Conservation (phyloP, 2,888 invertebrate genomes). For the Steinernema carpocapsae region DNA sequence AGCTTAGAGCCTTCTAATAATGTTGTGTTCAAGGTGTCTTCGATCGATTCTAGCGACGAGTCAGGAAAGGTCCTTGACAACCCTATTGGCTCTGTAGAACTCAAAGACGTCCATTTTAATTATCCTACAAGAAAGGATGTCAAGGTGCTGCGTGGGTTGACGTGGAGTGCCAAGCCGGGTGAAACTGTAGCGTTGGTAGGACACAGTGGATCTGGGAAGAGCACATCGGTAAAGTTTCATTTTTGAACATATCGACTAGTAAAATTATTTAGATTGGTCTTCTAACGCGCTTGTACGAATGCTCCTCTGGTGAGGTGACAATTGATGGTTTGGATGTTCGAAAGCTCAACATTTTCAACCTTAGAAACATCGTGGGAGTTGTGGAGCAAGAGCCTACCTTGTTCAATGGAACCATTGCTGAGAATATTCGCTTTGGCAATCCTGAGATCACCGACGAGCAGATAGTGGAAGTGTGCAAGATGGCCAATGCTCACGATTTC, state of each 20-base stretch:
- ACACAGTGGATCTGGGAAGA: constrained; percentile 59
- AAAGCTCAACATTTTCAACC: constrained; percentile 71
- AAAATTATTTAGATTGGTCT: not conserved
- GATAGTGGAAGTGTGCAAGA: constrained; percentile 59
- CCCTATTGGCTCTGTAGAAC: no score
- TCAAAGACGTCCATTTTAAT: constrained; percentile 70
- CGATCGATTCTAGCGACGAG: constrained; percentile 58
- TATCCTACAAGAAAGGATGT: constrained; percentile 71
- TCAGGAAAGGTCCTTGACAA: constrained; percentile 71
- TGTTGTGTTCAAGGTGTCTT: constrained; percentile 45
- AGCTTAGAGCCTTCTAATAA: not conserved
- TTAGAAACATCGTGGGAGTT: constrained; percentile 69
- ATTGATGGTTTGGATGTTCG: constrained; percentile 71
- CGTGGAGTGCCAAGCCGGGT: constrained; percentile 55
- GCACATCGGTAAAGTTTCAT: constrained; percentile 53
- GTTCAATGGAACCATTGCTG: constrained; percentile 72
- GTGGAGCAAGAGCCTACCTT: constrained; percentile 75
- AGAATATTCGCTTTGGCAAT: constrained; percentile 71
- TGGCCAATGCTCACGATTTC: constrained; percentile 71
- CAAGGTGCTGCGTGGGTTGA: constrained; percentile 57
- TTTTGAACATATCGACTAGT: constrained; percentile 50
- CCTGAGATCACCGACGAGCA: constrained; percentile 52
- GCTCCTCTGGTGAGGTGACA: constrained; percentile 56
- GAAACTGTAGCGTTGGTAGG: constrained; percentile 64
- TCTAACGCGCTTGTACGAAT: no score